A percentile compares a stretch with the other conserved stretches of the same genome.
Conservation (phyloP, 2,113 vertebrate species). For the Albula goreensis region DNA sequence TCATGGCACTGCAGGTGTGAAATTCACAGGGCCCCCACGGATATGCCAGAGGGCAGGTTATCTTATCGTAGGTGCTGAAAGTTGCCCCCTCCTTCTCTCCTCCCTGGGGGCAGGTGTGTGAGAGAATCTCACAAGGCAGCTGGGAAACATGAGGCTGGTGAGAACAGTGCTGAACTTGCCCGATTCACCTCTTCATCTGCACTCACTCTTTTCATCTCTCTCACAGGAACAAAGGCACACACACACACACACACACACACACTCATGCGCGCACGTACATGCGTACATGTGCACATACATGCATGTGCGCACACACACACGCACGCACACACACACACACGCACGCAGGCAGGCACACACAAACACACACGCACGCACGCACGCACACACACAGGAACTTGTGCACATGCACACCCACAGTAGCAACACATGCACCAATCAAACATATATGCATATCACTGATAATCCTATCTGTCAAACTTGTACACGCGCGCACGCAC, state of each 20-base stretch:
- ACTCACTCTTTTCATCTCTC: too few relatives aligned
- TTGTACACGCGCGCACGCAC: background rate
- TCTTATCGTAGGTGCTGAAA: background rate
- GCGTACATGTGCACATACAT: background rate
- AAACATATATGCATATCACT: background rate
- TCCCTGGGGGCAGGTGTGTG: background rate
- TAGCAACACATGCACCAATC: background rate
- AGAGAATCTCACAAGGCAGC: background rate
- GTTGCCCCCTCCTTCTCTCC: background rate
- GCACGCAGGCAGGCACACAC: background rate
- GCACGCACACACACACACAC: background rate
- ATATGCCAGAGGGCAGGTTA: background rate
- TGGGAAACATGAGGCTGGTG: background rate
- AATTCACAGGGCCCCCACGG: background rate
- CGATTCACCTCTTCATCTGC: too few relatives aligned
- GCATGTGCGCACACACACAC: background rate
- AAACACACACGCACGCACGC: background rate
- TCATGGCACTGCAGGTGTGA: background rate
- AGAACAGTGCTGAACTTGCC: background rate
- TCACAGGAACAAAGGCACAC: too few relatives aligned
- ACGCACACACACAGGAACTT: background rate
- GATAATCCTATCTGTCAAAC: background rate
- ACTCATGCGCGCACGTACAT: background rate
- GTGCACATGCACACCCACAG: background rate
- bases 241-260: too few relatives aligned